These are phyloP conservation scores for Leptopilina myrica DNA, from an alignment of 2,888 invertebrate species.

Conservation along the genomic window DNA sequence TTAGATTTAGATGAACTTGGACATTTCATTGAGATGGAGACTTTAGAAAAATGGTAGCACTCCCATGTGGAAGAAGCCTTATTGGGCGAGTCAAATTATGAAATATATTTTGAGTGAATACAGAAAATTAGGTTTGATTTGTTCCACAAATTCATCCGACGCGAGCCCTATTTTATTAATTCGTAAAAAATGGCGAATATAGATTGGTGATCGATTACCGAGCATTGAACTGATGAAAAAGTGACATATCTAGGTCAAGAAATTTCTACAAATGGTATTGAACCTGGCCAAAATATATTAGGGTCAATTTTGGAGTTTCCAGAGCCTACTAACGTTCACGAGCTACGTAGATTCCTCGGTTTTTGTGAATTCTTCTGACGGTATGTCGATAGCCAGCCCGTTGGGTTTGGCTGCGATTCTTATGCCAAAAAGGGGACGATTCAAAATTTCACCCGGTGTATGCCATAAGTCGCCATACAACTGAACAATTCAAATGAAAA, in stretches of 20 bases:
- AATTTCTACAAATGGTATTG: not conserved
- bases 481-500: constrained; percentile 40
- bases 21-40: no score
- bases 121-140: no score
- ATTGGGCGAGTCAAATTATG: no score
- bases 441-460: constrained; percentile 45
- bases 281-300: not conserved
- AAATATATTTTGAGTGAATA: no score
- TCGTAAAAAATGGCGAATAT: no score
- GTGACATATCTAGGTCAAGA: not conserved
- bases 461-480: constrained; percentile 62
- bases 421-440: constrained; percentile 47
- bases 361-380: not conserved
- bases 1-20: no score
- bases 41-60: no score
- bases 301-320: not conserved
- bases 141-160: no score
- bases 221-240: no score
- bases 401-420: constrained; percentile 52
- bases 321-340: not conserved
- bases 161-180: no score
- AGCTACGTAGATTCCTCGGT: not conserved
- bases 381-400: not conserved
- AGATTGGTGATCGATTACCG: no score
- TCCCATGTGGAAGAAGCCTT: no score